These are phyloP conservation scores for Puntigrus tetrazona DNA, from an alignment of 2,113 vertebrate species.

Conservation along the genomic window DNA sequence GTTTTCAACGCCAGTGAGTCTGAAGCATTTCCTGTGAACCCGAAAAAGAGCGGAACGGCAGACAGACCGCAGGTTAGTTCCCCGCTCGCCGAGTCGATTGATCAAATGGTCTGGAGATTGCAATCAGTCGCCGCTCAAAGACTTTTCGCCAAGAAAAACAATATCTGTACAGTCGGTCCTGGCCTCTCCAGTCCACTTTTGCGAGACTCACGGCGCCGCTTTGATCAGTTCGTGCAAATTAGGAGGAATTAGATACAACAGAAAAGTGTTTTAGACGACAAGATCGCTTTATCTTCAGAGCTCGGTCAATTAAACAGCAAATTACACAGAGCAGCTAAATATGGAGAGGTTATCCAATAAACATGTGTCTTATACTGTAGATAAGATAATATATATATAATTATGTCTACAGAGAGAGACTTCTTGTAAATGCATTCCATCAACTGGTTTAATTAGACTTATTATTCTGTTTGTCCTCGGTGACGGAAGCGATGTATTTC, in stretches of 20 bases:
- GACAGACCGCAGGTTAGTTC: not conserved
- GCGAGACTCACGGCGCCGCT: too few relatives aligned
- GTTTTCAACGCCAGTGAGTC: not conserved
- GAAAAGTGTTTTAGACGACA: not conserved
- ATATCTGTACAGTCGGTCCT: not conserved
- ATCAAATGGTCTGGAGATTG: not conserved
- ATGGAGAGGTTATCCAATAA: not conserved
- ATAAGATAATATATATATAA: too few relatives aligned
- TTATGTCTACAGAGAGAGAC: not conserved
- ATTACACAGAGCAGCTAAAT: not conserved
- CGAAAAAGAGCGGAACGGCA: not conserved
- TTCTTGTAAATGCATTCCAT: not conserved
- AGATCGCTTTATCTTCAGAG: not conserved
- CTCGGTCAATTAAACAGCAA: not conserved
- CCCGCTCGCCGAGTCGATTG: not conserved
- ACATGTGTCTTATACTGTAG: not conserved
- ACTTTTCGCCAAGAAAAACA: not conserved
- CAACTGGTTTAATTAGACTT: not conserved
- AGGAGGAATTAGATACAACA: not conserved
- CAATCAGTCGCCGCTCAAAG: not conserved
- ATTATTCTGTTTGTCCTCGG: not conserved
- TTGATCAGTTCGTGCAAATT: not conserved
- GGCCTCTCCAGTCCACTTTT: not conserved
- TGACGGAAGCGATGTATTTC: not conserved
- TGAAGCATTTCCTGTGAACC: not conserved